A percentile compares a stretch with the other conserved stretches of the same genome.
Evolutionary conservation across 2,113 vertebrate species (phyloP).

Genomic region (Syrrhaptes paradoxus): DNA sequence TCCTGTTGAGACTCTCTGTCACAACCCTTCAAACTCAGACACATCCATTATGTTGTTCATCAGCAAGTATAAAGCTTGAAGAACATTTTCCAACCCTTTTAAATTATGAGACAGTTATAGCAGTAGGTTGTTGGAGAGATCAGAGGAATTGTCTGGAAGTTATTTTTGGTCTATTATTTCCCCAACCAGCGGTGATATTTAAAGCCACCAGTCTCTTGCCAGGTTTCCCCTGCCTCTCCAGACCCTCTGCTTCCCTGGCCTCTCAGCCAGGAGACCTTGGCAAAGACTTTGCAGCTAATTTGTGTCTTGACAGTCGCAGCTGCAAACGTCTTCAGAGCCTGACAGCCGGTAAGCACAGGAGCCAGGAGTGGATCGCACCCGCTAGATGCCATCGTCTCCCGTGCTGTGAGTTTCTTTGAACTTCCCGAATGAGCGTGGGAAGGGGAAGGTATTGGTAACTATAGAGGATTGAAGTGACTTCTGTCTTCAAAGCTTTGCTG

Average conservation of each 20-base stretch:
- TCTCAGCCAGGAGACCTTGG: background rate
- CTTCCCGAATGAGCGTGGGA: background rate
- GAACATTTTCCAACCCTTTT: background rate
- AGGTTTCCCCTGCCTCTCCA: background rate
- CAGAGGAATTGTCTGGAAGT: background rate
- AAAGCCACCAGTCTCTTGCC: background rate
- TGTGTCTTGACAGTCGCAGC: background rate
- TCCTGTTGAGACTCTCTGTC: background rate
- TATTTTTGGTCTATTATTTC: background rate
- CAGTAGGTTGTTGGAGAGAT: background rate
- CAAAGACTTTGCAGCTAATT: background rate
- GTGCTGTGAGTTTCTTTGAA: conserved; percentile 32
- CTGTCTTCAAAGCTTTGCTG: conserved; percentile 10
- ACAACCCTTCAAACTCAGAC: background rate
- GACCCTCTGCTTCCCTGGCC: background rate
- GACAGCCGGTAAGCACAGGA: background rate
- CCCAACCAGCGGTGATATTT: background rate
- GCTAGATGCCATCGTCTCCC: background rate
- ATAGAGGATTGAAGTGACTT: background rate
- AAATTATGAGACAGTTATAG: background rate
- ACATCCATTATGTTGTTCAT: background rate
- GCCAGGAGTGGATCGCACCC: background rate
- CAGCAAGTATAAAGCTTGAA: background rate
- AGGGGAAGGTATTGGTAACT: background rate
- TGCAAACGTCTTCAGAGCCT: background rate